Conservation (phyloP, 2,888 invertebrate species). For the Gari tellinella region DNA sequence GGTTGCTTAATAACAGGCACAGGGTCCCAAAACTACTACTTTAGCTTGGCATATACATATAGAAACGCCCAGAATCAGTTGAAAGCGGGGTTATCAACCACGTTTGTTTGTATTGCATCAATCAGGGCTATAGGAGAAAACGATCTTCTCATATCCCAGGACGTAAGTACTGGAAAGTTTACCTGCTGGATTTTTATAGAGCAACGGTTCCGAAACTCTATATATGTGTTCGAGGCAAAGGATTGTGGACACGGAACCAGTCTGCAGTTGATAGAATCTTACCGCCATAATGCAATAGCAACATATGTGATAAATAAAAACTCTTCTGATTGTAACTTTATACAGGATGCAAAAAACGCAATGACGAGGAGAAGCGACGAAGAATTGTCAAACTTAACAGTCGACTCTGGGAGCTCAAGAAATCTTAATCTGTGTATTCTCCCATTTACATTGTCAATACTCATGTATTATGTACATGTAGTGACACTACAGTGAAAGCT, state of each 20-base stretch:
- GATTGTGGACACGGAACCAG: slow-evolving; percentile 60
- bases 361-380: slow-evolving; percentile 21
- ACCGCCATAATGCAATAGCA: slow-evolving; percentile 33
- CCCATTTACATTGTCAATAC: too few species aligned
- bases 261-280: slow-evolving; percentile 51
- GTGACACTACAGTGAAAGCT: too few species aligned
- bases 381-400: slow-evolving; percentile 8
- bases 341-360: slow-evolving; percentile 27
- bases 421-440: too few species aligned
- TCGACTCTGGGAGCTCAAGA: neutral
- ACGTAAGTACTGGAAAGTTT: slow-evolving; percentile 32
- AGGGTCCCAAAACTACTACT: slow-evolving; percentile 32
- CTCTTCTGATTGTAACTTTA: slow-evolving; percentile 49
- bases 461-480: too few species aligned
- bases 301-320: slow-evolving; percentile 43
- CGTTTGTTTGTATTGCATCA: slow-evolving; percentile 55
- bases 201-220: slow-evolving; percentile 30
- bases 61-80: slow-evolving; percentile 22
- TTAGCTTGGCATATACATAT: slow-evolving; percentile 48
- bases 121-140: slow-evolving; percentile 55
- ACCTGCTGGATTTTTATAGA: slow-evolving; percentile 57
- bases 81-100: slow-evolving; percentile 23
- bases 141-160: slow-evolving; percentile 51
- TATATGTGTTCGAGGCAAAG: slow-evolving; percentile 47
- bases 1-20: slow-evolving; percentile 44